Conservation (phyloP, 2,797 vertebrate species). For the Pelobates cultripes region DNA sequence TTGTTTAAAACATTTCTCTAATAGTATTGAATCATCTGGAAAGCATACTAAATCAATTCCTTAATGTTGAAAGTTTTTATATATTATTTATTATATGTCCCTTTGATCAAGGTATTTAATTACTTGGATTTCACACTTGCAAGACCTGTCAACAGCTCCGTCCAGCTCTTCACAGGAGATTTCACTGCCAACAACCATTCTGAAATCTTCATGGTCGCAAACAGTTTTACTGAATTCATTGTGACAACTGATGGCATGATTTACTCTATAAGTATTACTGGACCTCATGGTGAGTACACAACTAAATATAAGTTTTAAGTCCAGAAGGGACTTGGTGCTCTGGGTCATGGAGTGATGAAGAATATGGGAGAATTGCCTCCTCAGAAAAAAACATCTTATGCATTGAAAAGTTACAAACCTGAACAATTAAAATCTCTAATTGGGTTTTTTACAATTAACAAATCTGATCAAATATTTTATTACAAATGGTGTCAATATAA, state of each 20-base stretch:
- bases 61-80: neutral
- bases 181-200: neutral
- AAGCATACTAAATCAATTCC: too few relatives aligned
- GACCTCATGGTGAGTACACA: constrained; percentile 8
- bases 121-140: constrained; percentile 25
- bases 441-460: too few relatives aligned
- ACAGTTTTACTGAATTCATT: constrained; percentile 2
- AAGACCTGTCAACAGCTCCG: constrained; percentile 4
- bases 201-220: neutral
- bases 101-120: constrained; percentile 10
- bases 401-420: too few relatives aligned
- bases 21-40: too few relatives aligned
- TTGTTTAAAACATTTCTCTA: too few relatives aligned
- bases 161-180: constrained; percentile 8
- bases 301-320: neutral
- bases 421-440: too few relatives aligned
- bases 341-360: too few relatives aligned
- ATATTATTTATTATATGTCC: neutral
- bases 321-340: too few relatives aligned
- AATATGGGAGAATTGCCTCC: too few relatives aligned
- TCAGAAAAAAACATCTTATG: too few relatives aligned
- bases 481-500: too few relatives aligned
- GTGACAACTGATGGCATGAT: constrained; percentile 1
- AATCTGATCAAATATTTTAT: too few relatives aligned
- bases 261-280: neutral